Percentiles rank a stretch among this genome's conserved stretches.
These are phyloP conservation scores for Montipora efflorescens DNA, from an alignment of 64 coral and sea anemone species.

Conservation along the genomic window DNA sequence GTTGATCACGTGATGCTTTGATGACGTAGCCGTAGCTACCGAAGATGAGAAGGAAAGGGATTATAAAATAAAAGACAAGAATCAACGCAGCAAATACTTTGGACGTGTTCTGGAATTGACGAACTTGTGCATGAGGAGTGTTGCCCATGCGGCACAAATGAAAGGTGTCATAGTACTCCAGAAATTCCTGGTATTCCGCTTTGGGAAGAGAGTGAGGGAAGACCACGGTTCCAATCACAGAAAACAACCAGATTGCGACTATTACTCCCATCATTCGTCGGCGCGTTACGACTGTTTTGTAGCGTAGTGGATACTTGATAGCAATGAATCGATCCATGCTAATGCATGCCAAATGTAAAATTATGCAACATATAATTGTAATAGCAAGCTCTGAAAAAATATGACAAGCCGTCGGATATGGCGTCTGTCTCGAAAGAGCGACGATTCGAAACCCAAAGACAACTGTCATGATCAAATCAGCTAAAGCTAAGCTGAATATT, in stretches of 20 bases:
- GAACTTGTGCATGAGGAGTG: not conserved
- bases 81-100: constrained; percentile 44
- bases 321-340: constrained; percentile 50
- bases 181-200: constrained; percentile 35
- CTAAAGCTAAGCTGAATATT: constrained; percentile 46
- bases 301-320: constrained; percentile 56
- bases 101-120: constrained; percentile 1
- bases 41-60: constrained; percentile 33
- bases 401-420: constrained; percentile 35
- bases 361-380: constrained; percentile 40
- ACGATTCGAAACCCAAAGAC: constrained; percentile 43
- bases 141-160: constrained; percentile 33
- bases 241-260: constrained; percentile 2
- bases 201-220: constrained; percentile 42
- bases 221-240: constrained; percentile 32
- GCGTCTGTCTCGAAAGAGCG: not conserved
- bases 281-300: constrained; percentile 47
- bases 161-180: constrained; percentile 58
- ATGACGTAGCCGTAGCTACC: constrained; percentile 59
- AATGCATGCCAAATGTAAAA: constrained; percentile 57
- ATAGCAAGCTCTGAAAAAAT: constrained; percentile 53
- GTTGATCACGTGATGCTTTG: constrained; percentile 53
- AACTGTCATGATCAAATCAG: constrained; percentile 56
- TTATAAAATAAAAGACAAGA: constrained; percentile 22
- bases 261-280: constrained; percentile 8